Evolutionary conservation across 92 coral and sea anemone genomes (phyloP), one percentile per base, ranked within the genome.

Genomic region (Zoanthus solanderi): DNA sequence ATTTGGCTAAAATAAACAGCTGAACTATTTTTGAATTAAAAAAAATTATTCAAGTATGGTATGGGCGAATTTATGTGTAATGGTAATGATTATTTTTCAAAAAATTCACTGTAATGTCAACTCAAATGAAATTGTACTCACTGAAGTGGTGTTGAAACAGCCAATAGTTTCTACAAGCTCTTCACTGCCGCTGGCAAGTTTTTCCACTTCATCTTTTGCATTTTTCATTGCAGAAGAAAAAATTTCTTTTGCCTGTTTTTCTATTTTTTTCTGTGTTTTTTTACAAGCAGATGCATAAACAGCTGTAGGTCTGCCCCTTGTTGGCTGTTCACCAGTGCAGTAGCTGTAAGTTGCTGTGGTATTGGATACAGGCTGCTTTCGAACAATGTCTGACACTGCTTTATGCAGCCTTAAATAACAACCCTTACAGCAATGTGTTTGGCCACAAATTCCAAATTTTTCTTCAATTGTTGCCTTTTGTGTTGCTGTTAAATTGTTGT

Each of bases 271-370:
- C 50, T 53, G 6, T 23, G 63, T 77, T 77, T 56, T n/a, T 52
- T 77, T 77, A 54, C 67, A 78, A 29, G 83, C 69, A 78, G 47
- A 31, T 31, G 83, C 48, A 78, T 78, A 78, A 14, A n/a, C 13
- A 7, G 60, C 83, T 56, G 28, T 7, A 14, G 69, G 69, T 78
- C 83, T 56, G 67, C 46, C 52, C 83, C 44, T 2, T 11, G 18
- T 23, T 78, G 69, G 52, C 29, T 18, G 30, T 37, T 78, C 68
- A 12, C 53, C 16, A 5, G 50, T 30, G 31, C 12, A 12, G 67
- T 56, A 78, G 34, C 6, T 56, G 12, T 78, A 16, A 14, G 18
- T 29, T 53, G 45, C 18, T 7, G 68, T 54, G 63, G 68, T 11
- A 37, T 30, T 46, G 2, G 23, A 23, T 14, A 72, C 48, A 65